phyloP scores from a whole-genome alignment of 2,797 vertebrate species.

The Brachyrhaphis roseni region DNA sequence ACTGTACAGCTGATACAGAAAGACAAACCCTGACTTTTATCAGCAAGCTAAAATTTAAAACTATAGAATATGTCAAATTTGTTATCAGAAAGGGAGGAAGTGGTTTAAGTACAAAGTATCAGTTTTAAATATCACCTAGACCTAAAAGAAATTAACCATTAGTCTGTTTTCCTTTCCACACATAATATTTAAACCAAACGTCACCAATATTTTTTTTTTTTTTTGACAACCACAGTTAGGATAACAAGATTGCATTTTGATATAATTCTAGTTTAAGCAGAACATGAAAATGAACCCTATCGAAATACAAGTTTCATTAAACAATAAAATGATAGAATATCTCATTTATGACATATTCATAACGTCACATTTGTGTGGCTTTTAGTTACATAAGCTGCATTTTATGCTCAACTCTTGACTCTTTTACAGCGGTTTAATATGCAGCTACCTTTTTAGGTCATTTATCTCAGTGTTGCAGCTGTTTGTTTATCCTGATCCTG shows the following conservation, averaged over 20 bases:
- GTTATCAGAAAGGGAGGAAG: background rate
- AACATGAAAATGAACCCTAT: slow-evolving; percentile 3
- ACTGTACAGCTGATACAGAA: background rate
- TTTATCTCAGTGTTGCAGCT: background rate
- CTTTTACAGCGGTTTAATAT: background rate
- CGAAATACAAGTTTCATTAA: background rate
- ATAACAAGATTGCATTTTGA: background rate
- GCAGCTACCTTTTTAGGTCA: background rate
- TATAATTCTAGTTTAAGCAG: background rate
- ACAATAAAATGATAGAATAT: background rate
- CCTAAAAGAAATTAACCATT: background rate
- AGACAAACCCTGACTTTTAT: background rate
- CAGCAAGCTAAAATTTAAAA: background rate
- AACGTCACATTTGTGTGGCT: background rate
- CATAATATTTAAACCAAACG: background rate
- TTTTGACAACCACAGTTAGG: background rate
- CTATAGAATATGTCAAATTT: background rate
- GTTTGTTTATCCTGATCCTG: background rate
- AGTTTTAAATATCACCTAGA: background rate
- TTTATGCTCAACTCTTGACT: background rate
- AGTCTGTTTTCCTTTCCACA: background rate
- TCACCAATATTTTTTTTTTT: background rate
- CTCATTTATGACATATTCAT: background rate
- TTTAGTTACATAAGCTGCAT: background rate
- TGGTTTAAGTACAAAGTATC: background rate